These are phyloP conservation scores for Capitella teleta DNA, from an alignment of 1,140 invertebrate genomes.

Conservation along the genomic window DNA sequence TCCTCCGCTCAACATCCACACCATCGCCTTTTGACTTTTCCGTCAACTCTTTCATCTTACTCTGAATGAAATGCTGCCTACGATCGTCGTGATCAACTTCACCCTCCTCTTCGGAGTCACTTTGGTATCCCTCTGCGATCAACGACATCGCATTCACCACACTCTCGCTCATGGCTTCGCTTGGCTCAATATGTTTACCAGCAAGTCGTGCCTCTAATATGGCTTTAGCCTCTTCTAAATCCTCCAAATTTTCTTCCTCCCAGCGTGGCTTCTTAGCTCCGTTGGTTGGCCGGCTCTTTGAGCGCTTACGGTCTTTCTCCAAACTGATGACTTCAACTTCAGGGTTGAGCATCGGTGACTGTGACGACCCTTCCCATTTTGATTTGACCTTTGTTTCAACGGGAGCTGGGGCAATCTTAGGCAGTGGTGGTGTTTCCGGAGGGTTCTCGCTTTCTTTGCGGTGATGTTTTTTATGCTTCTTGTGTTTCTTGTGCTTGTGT, in stretches of 20 bases:
- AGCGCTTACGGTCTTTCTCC: slow-evolving; percentile 10
- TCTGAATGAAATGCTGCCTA: slow-evolving; percentile 11
- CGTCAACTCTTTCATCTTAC: slow-evolving; percentile 9
- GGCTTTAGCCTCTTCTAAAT: slow-evolving; percentile 36
- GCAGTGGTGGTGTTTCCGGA: background rate
- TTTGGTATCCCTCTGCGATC: slow-evolving; percentile 34
- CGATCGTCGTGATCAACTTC: slow-evolving; percentile 30
- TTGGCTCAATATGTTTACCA: slow-evolving; percentile 13
- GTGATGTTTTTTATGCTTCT: slow-evolving; percentile 23
- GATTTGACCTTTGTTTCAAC: slow-evolving; percentile 16
- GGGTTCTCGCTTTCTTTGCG: background rate
- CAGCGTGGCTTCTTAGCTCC: slow-evolving; percentile 13
- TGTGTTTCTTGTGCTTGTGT: slow-evolving; percentile 14
- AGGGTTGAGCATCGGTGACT: slow-evolving; percentile 29
- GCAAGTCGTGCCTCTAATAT: slow-evolving; percentile 22
- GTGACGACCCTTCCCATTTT: slow-evolving; percentile 23
- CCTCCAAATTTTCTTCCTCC: slow-evolving; percentile 28
- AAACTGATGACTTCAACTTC: slow-evolving; percentile 15
- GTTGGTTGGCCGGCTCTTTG: slow-evolving; percentile 3
- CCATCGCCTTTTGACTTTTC: background rate
- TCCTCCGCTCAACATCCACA: background rate
- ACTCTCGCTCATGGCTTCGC: slow-evolving; percentile 11
- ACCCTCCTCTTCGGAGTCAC: slow-evolving; percentile 32
- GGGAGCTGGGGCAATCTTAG: slow-evolving; percentile 2
- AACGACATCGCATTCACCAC: slow-evolving; percentile 28